Evolutionary conservation across 2,797 vertebrate genomes (phyloP).

Genomic region (Myoxocephalus aenaeus): DNA sequence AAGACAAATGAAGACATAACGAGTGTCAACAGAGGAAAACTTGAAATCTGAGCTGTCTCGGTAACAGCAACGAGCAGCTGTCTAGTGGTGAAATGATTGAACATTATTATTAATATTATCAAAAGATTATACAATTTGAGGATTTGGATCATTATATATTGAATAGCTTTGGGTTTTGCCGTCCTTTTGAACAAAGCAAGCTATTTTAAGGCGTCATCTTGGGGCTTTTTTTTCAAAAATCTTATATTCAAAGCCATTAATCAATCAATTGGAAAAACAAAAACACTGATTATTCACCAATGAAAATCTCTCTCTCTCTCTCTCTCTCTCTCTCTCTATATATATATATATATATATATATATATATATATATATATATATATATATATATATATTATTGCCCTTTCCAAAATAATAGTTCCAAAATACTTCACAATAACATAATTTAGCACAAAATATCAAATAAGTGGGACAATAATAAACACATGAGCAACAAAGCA

Average conservation of each 20-base stretch:
- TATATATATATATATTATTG: no score
- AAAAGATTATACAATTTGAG: neutral
- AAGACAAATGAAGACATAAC: no score
- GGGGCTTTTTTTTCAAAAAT: neutral
- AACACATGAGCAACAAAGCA: neutral
- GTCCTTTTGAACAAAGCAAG: neutral
- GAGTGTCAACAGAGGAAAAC: no score
- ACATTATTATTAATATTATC: neutral
- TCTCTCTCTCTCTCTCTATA: no score
- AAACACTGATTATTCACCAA: no score
- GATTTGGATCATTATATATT: neutral
- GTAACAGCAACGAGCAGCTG: neutral
- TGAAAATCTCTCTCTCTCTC: no score
- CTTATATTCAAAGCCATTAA: neutral
- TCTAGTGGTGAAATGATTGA: neutral
- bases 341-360: no score
- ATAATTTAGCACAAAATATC: neutral
- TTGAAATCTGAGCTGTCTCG: neutral
- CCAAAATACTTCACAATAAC: neutral
- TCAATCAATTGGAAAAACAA: no score
- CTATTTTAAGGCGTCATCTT: neutral
- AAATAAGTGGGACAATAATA: neutral
- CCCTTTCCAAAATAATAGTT: no score
- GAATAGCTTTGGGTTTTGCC: neutral
- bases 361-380: no score